These are phyloP conservation scores for Nannobrachium achirus DNA, from an alignment of 2,113 vertebrate species.

Conservation along the genomic window DNA sequence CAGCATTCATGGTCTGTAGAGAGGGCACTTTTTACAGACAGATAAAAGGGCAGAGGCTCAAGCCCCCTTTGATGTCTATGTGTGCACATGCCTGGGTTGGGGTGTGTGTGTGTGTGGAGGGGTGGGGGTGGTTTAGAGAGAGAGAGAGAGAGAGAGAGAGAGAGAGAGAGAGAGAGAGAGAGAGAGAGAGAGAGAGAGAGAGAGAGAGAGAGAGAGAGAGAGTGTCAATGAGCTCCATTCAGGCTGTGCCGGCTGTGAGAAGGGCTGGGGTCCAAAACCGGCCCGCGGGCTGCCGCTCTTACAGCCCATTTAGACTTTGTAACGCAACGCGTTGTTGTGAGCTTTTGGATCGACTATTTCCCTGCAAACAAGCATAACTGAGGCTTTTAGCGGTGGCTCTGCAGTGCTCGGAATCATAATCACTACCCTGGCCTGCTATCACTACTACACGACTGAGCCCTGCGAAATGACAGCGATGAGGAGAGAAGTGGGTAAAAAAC, in stretches of 20 bases:
- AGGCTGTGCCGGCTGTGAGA: conserved; percentile 66
- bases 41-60: too few species aligned
- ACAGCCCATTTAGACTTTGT: too few species aligned
- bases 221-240: conserved; percentile 78
- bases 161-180: conserved; percentile 54
- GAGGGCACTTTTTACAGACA: too few species aligned
- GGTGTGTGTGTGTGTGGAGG: conserved; percentile 1
- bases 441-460: not conserved
- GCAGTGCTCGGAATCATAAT: conserved; percentile 76
- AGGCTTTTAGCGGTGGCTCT: conserved; percentile 48
- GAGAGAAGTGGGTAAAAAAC: conserved; percentile 10
- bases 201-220: conserved; percentile 56
- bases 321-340: too few species aligned
- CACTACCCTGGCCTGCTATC: too few species aligned
- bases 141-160: conserved; percentile 58
- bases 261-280: conserved; percentile 64
- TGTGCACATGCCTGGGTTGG: too few species aligned
- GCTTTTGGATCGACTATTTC: too few species aligned
- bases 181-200: conserved; percentile 56
- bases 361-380: too few species aligned
- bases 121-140: conserved; percentile 44
- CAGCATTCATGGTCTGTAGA: too few species aligned
- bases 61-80: too few species aligned
- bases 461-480: conserved; percentile 1
- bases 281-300: conserved; percentile 36